These are phyloP conservation scores for Enteromius treurensis DNA, from an alignment of 2,797 vertebrate species.

Conservation along the genomic window DNA sequence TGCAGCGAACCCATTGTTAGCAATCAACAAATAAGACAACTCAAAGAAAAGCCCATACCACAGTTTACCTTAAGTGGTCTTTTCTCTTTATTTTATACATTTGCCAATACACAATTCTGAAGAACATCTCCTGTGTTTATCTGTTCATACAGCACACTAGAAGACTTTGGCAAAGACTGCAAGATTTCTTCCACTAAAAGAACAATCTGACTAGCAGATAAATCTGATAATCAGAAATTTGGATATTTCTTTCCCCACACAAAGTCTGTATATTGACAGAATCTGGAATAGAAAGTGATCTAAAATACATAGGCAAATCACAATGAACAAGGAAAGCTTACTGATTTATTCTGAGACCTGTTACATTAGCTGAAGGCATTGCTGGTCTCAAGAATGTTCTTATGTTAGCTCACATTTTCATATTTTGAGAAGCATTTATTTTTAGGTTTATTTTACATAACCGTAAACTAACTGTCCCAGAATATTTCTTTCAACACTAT, in stretches of 20 bases:
- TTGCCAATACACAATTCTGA: background rate
- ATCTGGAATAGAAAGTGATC: background rate
- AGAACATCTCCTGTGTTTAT: background rate
- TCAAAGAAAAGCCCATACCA: background rate
- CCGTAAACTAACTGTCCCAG: background rate
- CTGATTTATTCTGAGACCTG: background rate
- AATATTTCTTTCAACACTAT: background rate
- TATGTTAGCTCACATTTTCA: background rate
- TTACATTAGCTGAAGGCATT: background rate
- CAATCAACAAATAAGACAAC: background rate
- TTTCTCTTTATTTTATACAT: background rate
- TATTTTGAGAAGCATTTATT: background rate
- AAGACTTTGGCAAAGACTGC: background rate
- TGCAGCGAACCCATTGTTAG: background rate
- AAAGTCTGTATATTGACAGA: background rate
- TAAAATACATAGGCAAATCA: background rate
- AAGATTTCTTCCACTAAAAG: background rate
- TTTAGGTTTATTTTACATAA: background rate
- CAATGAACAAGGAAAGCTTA: background rate
- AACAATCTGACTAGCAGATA: background rate
- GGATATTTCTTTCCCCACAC: fast-evolving
- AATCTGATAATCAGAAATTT: background rate
- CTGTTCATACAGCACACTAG: background rate
- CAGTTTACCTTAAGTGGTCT: background rate
- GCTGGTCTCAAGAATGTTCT: background rate